Conservation (phyloP, 2,113 vertebrate genomes). For the Engystomops pustulosus region DNA sequence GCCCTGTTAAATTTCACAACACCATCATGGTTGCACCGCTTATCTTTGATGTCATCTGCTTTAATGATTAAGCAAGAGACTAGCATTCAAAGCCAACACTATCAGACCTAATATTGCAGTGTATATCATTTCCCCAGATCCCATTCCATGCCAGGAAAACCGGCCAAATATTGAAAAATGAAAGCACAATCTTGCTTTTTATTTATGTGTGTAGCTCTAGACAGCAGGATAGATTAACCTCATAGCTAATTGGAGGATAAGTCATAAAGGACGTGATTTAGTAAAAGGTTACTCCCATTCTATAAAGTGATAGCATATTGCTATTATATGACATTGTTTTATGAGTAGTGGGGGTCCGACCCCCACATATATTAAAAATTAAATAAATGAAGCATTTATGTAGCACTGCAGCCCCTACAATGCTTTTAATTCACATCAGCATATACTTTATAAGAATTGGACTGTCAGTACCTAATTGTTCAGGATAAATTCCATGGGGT, state of each 20-base stretch:
- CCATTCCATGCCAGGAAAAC: background rate
- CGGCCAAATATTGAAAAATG: constrained; percentile 26
- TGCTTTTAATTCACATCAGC: no score
- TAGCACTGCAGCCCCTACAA: no score
- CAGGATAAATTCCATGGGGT: no score
- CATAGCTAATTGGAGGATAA: background rate
- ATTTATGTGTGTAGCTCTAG: background rate
- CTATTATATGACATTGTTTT: no score
- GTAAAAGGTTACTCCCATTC: no score
- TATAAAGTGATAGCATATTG: no score
- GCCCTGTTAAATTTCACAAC: constrained; percentile 28
- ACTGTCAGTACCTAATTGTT: no score
- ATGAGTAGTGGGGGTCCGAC: no score
- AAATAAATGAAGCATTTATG: no score
- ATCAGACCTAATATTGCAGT: constrained; percentile 13
- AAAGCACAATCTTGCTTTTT: background rate
- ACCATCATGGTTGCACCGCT: background rate
- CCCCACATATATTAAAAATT: no score
- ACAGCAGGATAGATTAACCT: background rate
- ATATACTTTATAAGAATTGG: no score
- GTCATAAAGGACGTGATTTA: background rate
- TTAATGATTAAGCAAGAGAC: constrained; percentile 24
- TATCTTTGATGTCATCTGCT: constrained; percentile 41
- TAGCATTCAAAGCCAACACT: constrained; percentile 28
- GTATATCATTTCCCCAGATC: constrained; percentile 25